These are phyloP conservation scores for Caenorhabditis sulstoni DNA, from an alignment of 2,888 invertebrate genomes.

Conservation along the genomic window DNA sequence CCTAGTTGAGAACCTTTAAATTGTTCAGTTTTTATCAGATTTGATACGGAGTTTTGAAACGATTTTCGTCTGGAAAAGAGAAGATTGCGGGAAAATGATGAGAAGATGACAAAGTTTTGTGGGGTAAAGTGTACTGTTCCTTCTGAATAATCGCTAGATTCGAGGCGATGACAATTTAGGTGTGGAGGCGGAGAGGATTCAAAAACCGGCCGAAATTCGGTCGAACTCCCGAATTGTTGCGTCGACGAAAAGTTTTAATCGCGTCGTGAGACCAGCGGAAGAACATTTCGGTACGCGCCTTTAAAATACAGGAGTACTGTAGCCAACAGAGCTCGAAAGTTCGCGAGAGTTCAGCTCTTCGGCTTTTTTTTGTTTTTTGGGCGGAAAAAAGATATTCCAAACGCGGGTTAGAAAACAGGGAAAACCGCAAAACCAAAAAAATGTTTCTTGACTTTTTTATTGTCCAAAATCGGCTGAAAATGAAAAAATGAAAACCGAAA, in stretches of 20 bases:
- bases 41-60: neutral
- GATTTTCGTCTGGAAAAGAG: conserved; percentile 2
- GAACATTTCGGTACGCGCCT: neutral
- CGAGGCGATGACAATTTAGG: conserved; percentile 30
- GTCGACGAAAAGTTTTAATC: neutral
- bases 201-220: conserved; percentile 12
- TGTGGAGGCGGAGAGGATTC: neutral
- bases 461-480: too few relatives aligned
- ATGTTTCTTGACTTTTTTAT: too few relatives aligned
- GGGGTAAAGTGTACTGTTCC: conserved; percentile 21
- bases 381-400: too few relatives aligned
- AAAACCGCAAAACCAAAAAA: too few relatives aligned
- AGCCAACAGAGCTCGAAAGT: too few relatives aligned
- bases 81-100: neutral
- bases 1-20: neutral
- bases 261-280: too few relatives aligned
- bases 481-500: too few relatives aligned
- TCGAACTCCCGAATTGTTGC: neutral
- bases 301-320: too few relatives aligned
- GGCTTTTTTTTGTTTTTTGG: too few relatives aligned
- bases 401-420: too few relatives aligned
- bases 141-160: conserved; percentile 22
- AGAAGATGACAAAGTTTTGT: conserved; percentile 16
- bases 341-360: too few relatives aligned
- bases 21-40: neutral